These are phyloP conservation scores for Setophaga kirtlandii DNA, from an alignment of 2,113 vertebrate species.

Conservation along the genomic window DNA sequence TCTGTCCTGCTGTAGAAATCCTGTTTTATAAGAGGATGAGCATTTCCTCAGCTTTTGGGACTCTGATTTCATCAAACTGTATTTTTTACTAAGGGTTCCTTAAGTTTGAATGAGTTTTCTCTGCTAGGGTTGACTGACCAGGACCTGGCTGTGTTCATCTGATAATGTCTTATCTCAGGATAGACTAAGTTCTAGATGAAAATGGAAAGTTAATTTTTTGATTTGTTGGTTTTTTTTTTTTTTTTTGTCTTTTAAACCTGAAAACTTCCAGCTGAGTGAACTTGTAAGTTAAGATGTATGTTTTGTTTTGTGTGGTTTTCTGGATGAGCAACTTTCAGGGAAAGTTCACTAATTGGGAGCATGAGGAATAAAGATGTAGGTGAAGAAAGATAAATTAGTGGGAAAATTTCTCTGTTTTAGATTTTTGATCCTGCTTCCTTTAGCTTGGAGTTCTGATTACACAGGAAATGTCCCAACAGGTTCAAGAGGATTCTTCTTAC, in stretches of 20 bases:
- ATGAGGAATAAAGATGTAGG: not conserved
- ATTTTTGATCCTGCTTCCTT: not conserved
- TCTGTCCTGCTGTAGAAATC: accelerated
- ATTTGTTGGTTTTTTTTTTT: not conserved
- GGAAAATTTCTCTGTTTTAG: not conserved
- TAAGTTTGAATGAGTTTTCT: not conserved
- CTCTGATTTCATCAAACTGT: not conserved
- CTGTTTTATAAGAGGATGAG: not conserved
- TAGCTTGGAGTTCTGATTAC: not conserved
- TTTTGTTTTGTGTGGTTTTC: not conserved
- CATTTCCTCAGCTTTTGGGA: not conserved
- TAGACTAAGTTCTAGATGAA: not conserved
- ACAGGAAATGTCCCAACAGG: too few species aligned
- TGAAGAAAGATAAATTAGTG: not conserved
- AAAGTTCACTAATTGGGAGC: not conserved
- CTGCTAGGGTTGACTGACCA: not conserved
- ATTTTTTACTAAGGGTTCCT: not conserved
- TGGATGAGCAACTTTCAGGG: not conserved
- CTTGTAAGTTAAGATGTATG: not conserved
- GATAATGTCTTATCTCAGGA: accelerated
- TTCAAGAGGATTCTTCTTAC: not conserved
- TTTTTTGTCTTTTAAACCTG: not conserved
- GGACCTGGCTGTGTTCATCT: accelerated
- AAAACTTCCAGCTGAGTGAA: not conserved
- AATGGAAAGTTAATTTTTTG: not conserved